Conservation (phyloP, 2,888 invertebrate species). For the Platerodrilus igneus region DNA sequence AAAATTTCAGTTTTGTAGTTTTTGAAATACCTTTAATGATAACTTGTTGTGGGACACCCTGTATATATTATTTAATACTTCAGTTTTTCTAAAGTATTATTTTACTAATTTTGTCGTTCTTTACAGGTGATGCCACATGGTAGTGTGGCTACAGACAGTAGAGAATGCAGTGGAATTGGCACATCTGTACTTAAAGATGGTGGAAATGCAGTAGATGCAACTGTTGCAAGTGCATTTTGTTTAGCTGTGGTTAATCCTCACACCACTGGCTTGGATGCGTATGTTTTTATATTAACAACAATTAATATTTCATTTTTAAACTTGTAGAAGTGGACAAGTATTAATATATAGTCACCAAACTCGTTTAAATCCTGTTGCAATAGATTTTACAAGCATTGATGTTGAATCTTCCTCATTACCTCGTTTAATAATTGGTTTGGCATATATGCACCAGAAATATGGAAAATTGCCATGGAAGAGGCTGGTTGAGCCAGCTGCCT, state of each 20-base stretch:
- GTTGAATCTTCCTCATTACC: conserved; percentile 48
- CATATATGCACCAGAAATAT: conserved; percentile 53
- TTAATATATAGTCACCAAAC: conserved; percentile 67
- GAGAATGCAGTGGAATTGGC: conserved; percentile 68
- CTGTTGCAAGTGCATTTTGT: conserved; percentile 69
- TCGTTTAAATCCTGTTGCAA: conserved; percentile 51
- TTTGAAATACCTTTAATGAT: no score
- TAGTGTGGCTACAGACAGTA: conserved; percentile 66
- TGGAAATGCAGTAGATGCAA: conserved; percentile 75
- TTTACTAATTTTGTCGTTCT: conserved; percentile 12
- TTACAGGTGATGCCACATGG: conserved; percentile 67
- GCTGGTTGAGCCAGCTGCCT: conserved; percentile 56
- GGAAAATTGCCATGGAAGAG: conserved; percentile 57
- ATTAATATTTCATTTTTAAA: no score
- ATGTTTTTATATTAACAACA: conserved; percentile 36
- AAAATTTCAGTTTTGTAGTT: no score
- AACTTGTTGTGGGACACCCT: no score
- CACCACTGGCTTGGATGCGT: conserved; percentile 74
- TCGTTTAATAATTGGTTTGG: conserved; percentile 57
- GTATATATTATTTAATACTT: no score
- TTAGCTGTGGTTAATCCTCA: conserved; percentile 69
- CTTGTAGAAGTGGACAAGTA: conserved; percentile 67
- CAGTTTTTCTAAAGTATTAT: not conserved
- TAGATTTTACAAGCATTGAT: conserved; percentile 55
- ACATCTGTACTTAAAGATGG: conserved; percentile 61